These are phyloP conservation scores for Sebastes minor DNA, from an alignment of 2,797 vertebrate species.

Conservation along the genomic window DNA sequence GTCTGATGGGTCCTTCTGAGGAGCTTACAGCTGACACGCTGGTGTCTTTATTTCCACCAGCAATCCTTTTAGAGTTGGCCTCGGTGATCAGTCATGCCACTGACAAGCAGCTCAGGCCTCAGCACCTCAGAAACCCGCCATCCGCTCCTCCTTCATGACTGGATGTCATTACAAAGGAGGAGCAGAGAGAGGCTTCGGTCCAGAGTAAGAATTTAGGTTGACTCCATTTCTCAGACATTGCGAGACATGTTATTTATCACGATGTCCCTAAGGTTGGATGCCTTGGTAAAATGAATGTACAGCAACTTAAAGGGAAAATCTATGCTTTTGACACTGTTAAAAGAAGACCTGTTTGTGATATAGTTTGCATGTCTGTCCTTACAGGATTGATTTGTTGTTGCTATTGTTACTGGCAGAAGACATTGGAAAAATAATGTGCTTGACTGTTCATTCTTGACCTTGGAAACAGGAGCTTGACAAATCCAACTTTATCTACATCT, in stretches of 20 bases:
- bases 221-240: constrained; percentile 53
- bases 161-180: constrained; percentile 63
- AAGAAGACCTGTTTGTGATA: background rate
- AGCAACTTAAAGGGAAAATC: background rate
- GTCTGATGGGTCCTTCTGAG: constrained; percentile 92
- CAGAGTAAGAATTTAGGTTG: constrained; percentile 54
- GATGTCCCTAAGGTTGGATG: background rate
- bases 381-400: background rate
- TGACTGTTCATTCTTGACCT: background rate
- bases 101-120: constrained; percentile 75
- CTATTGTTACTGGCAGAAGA: background rate
- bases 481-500: background rate
- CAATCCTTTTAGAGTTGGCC: constrained; percentile 88
- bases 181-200: constrained; percentile 18
- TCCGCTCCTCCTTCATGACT: constrained; percentile 66
- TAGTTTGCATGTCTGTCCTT: background rate
- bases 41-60: constrained; percentile 94
- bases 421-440: background rate
- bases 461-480: background rate
- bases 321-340: background rate
- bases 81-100: constrained; percentile 81
- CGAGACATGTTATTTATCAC: constrained; percentile 43
- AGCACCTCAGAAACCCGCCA: constrained; percentile 65
- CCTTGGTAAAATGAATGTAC: constrained; percentile 15
- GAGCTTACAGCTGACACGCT: constrained; percentile 91